A percentile compares a stretch with the other conserved stretches of the same genome.
Conservation (phyloP, 1,140 invertebrate species). For the Tetraneura akinire region DNA sequence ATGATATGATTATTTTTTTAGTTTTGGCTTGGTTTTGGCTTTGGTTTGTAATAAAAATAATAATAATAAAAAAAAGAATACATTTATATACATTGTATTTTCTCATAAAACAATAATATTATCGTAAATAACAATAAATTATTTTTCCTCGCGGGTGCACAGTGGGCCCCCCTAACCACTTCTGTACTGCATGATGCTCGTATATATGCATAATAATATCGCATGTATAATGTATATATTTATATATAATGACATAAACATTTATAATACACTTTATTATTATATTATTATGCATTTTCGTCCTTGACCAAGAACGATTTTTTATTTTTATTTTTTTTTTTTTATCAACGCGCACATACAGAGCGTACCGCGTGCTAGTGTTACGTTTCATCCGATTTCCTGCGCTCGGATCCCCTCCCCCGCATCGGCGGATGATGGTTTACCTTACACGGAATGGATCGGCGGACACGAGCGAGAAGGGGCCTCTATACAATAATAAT, state of each 20-base stretch:
- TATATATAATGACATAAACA: too few species aligned
- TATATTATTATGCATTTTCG: constrained; percentile 23
- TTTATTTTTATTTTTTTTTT: too few species aligned
- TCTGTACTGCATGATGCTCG: not conserved
- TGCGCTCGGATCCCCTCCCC: not conserved
- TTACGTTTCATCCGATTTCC: constrained; percentile 24
- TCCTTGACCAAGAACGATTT: constrained; percentile 45
- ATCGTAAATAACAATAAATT: not conserved
- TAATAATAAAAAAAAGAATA: too few species aligned
- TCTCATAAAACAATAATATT: not conserved
- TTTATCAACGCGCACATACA: constrained; percentile 21
- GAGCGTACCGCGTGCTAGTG: not conserved
- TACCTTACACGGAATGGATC: constrained; percentile 18
- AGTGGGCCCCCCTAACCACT: not conserved
- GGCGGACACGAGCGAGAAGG: constrained; percentile 15
- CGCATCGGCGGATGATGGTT: not conserved
- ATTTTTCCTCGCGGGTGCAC: not conserved
- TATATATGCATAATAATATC: too few species aligned
- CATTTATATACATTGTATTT: too few species aligned
- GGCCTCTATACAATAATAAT: constrained; percentile 36
- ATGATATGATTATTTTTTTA: too few species aligned
- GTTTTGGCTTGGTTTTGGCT: too few species aligned
- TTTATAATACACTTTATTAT: too few species aligned
- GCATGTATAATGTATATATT: too few species aligned
- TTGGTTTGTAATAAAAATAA: too few species aligned